Conservation (phyloP, 1,140 invertebrate genomes). For the Saccostrea glomerata region DNA sequence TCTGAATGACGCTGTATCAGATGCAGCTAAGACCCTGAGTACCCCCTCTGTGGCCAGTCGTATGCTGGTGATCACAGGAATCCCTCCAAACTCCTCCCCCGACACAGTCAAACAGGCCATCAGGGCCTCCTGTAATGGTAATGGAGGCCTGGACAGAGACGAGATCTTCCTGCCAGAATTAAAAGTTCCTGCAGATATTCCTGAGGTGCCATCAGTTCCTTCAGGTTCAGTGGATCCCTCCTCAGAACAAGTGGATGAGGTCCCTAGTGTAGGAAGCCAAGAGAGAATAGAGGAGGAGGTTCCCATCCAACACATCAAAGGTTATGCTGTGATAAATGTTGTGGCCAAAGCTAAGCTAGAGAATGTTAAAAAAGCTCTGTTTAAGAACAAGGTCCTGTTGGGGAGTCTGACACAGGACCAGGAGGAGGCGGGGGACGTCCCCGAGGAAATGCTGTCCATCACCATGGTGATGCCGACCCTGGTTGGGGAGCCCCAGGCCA, state of each 20-base stretch:
- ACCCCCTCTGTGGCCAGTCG: constrained; percentile 69
- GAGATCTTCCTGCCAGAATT: constrained; percentile 70
- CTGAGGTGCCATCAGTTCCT: constrained; percentile 1
- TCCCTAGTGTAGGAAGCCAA: constrained; percentile 10
- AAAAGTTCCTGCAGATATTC: constrained; percentile 1
- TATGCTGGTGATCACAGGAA: constrained; percentile 75
- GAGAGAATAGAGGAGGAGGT: constrained; percentile 18
- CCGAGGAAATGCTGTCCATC: constrained; percentile 67
- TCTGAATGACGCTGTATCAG: constrained; percentile 70
- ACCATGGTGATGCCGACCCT: constrained; percentile 69
- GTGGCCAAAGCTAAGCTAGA: constrained; percentile 75
- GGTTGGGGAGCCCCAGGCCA: constrained; percentile 69
- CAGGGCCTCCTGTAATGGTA: constrained; percentile 65
- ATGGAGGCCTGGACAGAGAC: constrained; percentile 73
- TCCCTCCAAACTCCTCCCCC: constrained; percentile 67
- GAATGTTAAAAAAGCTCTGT: constrained; percentile 65
- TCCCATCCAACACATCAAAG: constrained; percentile 51
- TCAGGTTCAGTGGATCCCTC: constrained; percentile 38
- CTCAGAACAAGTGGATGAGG: constrained; percentile 14
- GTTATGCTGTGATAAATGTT: constrained; percentile 75
- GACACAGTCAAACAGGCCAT: constrained; percentile 67
- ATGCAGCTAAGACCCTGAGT: constrained; percentile 68
- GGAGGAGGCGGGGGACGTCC: constrained; percentile 64
- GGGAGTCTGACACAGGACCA: constrained; percentile 55
- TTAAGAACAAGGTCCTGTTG: constrained; percentile 62